These are phyloP conservation scores for Pyrrhosoma nymphula DNA, from an alignment of 2,888 invertebrate genomes.

Conservation along the genomic window DNA sequence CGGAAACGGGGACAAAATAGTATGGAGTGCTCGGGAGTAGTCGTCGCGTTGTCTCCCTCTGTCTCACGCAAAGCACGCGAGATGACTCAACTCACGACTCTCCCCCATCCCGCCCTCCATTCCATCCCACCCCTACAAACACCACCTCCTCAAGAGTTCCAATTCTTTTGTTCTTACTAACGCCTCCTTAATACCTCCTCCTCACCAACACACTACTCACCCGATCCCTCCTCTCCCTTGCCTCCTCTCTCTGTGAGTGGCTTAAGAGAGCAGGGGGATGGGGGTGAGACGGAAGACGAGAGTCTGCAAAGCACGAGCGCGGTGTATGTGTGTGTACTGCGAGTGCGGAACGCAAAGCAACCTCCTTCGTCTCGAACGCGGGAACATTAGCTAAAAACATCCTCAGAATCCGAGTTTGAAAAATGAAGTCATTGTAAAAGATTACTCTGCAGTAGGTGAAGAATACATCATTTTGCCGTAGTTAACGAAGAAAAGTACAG, in stretches of 20 bases:
- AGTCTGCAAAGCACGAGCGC: not conserved
- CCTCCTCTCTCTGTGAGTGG: not conserved
- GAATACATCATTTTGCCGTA: too few relatives aligned
- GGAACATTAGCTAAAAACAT: not conserved
- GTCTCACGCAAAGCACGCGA: not conserved
- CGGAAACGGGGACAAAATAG: slow-evolving; percentile 8
- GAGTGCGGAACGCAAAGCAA: not conserved
- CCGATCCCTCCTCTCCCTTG: not conserved
- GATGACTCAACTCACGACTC: not conserved
- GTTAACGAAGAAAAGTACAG: not conserved
- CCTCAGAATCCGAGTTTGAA: too few relatives aligned
- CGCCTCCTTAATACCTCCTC: not conserved
- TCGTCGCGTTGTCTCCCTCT: not conserved
- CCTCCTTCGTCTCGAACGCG: not conserved
- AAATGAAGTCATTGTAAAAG: too few relatives aligned
- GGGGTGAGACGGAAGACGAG: not conserved
- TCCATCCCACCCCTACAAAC: not conserved
- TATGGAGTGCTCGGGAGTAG: not conserved
- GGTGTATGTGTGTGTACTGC: not conserved
- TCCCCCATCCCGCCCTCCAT: not conserved
- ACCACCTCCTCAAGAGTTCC: not conserved
- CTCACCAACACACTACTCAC: not conserved
- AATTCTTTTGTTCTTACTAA: slow-evolving; percentile 26
- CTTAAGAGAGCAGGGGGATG: not conserved
- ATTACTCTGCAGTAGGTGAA: not conserved